Base-by-base conservation (phyloP, 2,113 vertebrate genomes). In the Anthoscopus minutus region DNA sequence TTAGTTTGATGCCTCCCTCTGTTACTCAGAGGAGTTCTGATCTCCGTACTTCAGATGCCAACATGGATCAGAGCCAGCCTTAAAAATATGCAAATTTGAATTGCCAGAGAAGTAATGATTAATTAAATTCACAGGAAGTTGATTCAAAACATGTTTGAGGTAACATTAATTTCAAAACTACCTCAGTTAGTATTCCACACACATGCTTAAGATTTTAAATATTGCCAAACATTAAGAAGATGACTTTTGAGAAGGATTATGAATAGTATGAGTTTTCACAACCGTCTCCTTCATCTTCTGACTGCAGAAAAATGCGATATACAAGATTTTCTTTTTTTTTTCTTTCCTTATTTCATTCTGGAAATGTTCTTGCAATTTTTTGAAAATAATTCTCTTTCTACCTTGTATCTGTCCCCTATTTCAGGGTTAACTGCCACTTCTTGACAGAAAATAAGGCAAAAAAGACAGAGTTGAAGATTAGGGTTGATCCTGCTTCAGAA, bases 51-150 rank as follows among this genome's bases (percentile, higher is more conserved):
- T 93, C 62, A 77, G 87, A 82, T 77, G 71, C 81, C 85, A 93
- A 81, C 21, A 18, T 40, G 71, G 93, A 93, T 83, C 62, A 88
- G 38, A 95, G 92, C 94, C 93, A 94, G 79, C 28, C 84, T 66
- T 93, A 53, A 56, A 92, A 83, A 64, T 44, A 65, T 48, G 81
- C 40, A 93, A 81, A 95, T 86, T 37, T 71, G 82, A 86, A 92
- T 71, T 92, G 62, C 62, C 67, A 80, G 42, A 61, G 74, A 89
- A 86, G 70, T 79, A 91, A 93, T 71, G 54, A 96, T 95, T 91
- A 95, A 93, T 81, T 95, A 81, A 94, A 96, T 64, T 92, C 65
- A 70, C 33, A 81, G 64, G 64, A 93, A 93, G 38, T 44, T 45
- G 66, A 89, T 77, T 93, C n/a, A 87, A 94, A 94, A 87, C 50